These are phyloP conservation scores for Dugesia japonica DNA, from an alignment of 2,888 invertebrate genomes.

Conservation along the genomic window DNA sequence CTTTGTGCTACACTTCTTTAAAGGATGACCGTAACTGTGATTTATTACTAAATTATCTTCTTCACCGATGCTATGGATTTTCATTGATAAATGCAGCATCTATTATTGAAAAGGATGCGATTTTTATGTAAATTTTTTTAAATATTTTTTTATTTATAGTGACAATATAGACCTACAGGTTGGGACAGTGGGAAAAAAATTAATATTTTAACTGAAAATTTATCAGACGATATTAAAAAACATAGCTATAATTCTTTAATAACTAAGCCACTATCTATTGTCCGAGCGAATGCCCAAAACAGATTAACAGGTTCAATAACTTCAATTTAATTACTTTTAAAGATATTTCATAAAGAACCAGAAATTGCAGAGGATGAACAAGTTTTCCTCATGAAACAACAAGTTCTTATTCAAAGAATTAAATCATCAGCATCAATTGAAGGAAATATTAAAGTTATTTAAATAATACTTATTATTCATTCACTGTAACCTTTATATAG, in stretches of 20 bases:
- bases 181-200: slow-evolving; percentile 99
- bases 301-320: not conserved
- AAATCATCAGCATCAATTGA: not conserved
- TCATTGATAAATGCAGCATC: slow-evolving; percentile 83
- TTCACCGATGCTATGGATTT: slow-evolving; percentile 84
- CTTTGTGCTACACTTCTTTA: slow-evolving; percentile 84
- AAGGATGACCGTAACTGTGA: slow-evolving; percentile 98
- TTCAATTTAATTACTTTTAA: too few relatives aligned
- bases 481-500: not conserved
- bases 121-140: not conserved
- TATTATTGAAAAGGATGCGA: slow-evolving; percentile 81
- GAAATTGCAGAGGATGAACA: not conserved
- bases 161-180: slow-evolving; percentile 67
- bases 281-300: not conserved
- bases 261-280: not conserved
- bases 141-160: not conserved
- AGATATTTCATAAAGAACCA: too few relatives aligned
- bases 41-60: slow-evolving; percentile 85
- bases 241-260: not conserved
- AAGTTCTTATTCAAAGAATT: not conserved
- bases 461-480: not conserved
- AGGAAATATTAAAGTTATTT: not conserved
- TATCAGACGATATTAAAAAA: slow-evolving; percentile 52
- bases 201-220: slow-evolving; percentile 77
- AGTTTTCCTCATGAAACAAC: not conserved